Evolutionary conservation across 2,888 invertebrate genomes (phyloP).

Genomic region (Antitype chi): DNA sequence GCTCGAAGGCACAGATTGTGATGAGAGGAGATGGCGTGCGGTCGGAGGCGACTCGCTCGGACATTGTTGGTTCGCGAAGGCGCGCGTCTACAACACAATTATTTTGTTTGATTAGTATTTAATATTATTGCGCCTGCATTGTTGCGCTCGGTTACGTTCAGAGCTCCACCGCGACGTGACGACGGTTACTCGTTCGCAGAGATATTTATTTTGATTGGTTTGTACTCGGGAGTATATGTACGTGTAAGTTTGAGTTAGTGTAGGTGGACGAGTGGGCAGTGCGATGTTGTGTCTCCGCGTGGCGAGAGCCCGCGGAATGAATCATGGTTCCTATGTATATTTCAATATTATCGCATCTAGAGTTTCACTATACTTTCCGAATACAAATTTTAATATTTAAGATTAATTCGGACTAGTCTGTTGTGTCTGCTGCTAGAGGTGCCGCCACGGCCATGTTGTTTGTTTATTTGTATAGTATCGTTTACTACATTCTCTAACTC

Average conservation of each 20-base stretch:
- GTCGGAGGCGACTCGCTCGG: conserved; percentile 70
- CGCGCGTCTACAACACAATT: conserved; percentile 88
- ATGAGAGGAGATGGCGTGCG: conserved; percentile 39
- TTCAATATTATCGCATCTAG: conserved; percentile 91
- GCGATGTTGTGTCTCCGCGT: conserved; percentile 89
- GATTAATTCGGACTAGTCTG: conserved; percentile 90
- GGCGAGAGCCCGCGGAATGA: conserved; percentile 87
- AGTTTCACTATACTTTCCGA: conserved; percentile 91
- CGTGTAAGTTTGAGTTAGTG: conserved; percentile 84
- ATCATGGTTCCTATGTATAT: conserved; percentile 92
- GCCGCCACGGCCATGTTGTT: conserved; percentile 89
- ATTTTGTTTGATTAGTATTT: conserved; percentile 86
- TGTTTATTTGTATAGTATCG: conserved; percentile 83
- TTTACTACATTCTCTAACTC: conserved; percentile 71
- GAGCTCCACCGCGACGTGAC: conserved; percentile 76
- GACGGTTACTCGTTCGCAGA: conserved; percentile 70
- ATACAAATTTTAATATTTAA: conserved; percentile 91
- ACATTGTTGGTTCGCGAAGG: conserved; percentile 84
- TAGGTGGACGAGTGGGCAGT: conserved; percentile 87
- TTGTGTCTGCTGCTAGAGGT: conserved; percentile 88
- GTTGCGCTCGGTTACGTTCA: conserved; percentile 79
- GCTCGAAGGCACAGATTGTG: conserved; percentile 16
- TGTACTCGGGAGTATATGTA: conserved; percentile 79
- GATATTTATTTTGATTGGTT: conserved; percentile 76
- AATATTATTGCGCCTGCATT: conserved; percentile 78